phyloP scores from a whole-genome alignment of 2,888 invertebrate species.

The Oithona nana region DNA sequence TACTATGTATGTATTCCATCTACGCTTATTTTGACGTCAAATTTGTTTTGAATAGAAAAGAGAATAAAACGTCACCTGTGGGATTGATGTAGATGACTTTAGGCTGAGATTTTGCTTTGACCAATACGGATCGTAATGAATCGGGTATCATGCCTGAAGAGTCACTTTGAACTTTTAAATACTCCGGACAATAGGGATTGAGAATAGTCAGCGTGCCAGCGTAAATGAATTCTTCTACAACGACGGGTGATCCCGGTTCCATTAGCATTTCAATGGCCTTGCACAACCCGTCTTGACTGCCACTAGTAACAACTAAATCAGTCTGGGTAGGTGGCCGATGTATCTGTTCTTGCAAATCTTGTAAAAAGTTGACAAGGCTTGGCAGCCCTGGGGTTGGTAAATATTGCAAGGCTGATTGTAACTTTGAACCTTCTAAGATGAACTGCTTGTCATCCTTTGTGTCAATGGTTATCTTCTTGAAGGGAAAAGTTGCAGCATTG shows the following conservation, averaged over 20 bases:
- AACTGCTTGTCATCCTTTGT: conserved; percentile 42
- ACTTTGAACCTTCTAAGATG: background rate
- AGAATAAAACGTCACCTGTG: too few species aligned
- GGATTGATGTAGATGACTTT: conserved; percentile 16
- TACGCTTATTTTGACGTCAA: too few species aligned
- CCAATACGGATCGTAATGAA: conserved; percentile 37
- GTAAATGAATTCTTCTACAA: conserved; percentile 50
- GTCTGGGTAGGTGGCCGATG: conserved; percentile 37
- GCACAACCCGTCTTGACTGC: conserved; percentile 56
- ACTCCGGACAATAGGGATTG: conserved; percentile 42
- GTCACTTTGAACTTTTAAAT: conserved; percentile 49
- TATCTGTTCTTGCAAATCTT: background rate
- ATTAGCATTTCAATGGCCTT: conserved; percentile 50
- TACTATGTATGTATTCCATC: too few species aligned
- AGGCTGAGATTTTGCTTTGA: conserved; percentile 21
- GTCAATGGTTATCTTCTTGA: conserved; percentile 39
- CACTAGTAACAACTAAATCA: conserved; percentile 44
- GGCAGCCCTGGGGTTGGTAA: conserved; percentile 4
- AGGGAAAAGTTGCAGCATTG: conserved; percentile 49
- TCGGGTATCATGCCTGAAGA: conserved; percentile 44
- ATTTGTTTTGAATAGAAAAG: too few species aligned
- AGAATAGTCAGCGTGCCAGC: conserved; percentile 47
- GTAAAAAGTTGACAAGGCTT: background rate
- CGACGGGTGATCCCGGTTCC: conserved; percentile 45
- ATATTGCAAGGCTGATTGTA: conserved; percentile 11